Evolutionary conservation across 2,888 invertebrate genomes (phyloP), one percentile per base, ranked within the genome.

Genomic region (Chydorus sphaericus): DNA sequence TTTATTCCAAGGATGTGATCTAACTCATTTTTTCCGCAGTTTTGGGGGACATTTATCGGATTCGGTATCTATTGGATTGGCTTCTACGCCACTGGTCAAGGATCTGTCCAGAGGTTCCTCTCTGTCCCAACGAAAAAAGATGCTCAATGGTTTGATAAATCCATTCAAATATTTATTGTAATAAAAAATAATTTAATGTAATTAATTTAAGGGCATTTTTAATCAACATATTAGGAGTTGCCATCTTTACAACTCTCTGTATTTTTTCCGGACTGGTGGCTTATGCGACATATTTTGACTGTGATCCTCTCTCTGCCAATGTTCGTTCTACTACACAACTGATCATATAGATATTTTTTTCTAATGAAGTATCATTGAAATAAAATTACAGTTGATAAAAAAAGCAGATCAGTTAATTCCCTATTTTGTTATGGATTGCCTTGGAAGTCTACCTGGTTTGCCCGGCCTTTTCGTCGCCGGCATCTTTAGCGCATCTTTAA

Each of bases 381-480:
- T n/a, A 7, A 72, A 61, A n/a, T 66, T 65, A 23, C 66, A 76
- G 69, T 81, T 79, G 69, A 68, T 61, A 57, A 73, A 73, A 52
- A 82, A 79, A 1, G 74, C 81, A 4, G 90, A 90, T 70, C 84
- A 93, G 68, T 74, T 94, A 38, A 75, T 94, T 59, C 94, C 94
- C 0, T 76, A 86, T 36, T 94, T 89, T 68, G 90, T 94, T 29
- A 87, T 94, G 74, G 80, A 83, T 58, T 79, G 81, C 58, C 77
- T 93, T 66, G 85, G 87, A 0, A 68, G 77, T 51, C 72, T 82
- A 33, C 79, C 77, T 31, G 91, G 92, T 0, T 72, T 93, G 1
- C 84, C 92, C 1, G 93, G 94, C 2, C 81, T 94, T 64, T 94
- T 96, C 69, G 92, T 94, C 0, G 89, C 94, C 4, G 92, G 93